phyloP scores from a whole-genome alignment of 2,888 invertebrate genomes.

The Prosopocoilus inquinatus region DNA sequence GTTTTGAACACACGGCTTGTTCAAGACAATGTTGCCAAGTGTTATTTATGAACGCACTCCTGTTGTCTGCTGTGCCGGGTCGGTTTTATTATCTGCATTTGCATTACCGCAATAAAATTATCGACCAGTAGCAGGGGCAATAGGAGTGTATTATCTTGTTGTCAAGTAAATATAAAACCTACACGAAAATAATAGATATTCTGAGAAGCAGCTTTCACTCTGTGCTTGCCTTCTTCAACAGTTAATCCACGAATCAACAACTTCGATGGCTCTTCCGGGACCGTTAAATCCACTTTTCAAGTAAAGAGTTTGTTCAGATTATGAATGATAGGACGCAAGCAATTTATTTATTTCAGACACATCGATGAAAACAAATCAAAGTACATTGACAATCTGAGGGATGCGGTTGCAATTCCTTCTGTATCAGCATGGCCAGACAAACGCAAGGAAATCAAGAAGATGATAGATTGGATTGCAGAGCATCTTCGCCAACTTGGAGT shows the following conservation, averaged over 20 bases:
- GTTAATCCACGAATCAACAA: neutral
- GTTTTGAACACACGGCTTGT: too few relatives aligned
- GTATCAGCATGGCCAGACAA: slow-evolving; percentile 90
- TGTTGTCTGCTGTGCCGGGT: too few relatives aligned
- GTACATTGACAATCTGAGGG: slow-evolving; percentile 76
- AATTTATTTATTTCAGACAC: slow-evolving; percentile 55
- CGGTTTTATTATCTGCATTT: neutral
- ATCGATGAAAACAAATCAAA: slow-evolving; percentile 74
- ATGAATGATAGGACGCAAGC: neutral
- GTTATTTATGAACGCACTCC: neutral
- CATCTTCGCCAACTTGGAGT: slow-evolving; percentile 71
- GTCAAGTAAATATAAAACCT: neutral
- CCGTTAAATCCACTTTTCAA: slow-evolving; percentile 20
- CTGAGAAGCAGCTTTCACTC: too few relatives aligned
- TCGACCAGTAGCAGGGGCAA: neutral
- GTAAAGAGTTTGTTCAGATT: slow-evolving; percentile 17
- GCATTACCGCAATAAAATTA: neutral
- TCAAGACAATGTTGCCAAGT: too few relatives aligned
- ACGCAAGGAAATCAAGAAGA: slow-evolving; percentile 75
- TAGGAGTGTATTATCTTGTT: neutral
- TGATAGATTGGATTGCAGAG: slow-evolving; percentile 80
- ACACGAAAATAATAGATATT: neutral
- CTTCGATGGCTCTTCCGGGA: slow-evolving; percentile 11
- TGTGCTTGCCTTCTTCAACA: too few relatives aligned
- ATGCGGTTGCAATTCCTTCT: slow-evolving; percentile 90